Conservation (phyloP, 2,797 vertebrate genomes). For the Melanotaenia nigrans region DNA sequence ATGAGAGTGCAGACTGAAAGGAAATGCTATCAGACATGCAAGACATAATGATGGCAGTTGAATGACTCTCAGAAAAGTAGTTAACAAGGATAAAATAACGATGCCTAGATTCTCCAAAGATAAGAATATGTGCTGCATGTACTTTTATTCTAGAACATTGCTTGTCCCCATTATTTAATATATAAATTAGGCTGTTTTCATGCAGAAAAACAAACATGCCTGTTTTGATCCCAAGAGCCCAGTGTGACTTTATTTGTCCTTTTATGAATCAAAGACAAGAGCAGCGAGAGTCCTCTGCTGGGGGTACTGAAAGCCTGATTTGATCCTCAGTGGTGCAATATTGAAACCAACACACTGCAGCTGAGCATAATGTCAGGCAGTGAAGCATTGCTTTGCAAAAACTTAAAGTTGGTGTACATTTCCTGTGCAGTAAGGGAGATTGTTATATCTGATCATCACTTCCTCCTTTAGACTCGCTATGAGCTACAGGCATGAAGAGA, state of each 20-base stretch:
- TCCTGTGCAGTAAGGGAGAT: constrained; percentile 24
- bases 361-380: constrained; percentile 16
- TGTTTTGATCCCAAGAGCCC: not conserved
- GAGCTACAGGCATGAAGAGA: constrained; percentile 17
- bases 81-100: not conserved
- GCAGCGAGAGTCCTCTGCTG: constrained; percentile 82
- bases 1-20: not conserved
- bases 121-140: not conserved
- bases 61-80: constrained; percentile 1
- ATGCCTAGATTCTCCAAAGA: not conserved
- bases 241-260: constrained; percentile 8
- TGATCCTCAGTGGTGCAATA: constrained; percentile 13
- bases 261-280: constrained; percentile 87
- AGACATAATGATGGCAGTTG: not conserved
- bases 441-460: constrained; percentile 26
- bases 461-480: constrained; percentile 15
- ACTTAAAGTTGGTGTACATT: constrained; percentile 11
- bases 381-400: not conserved
- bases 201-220: not conserved
- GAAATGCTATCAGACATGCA: constrained; percentile 6
- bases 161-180: too few relatives aligned
- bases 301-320: constrained; percentile 58
- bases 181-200: not conserved
- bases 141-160: too few relatives aligned
- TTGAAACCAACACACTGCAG: constrained; percentile 37